phyloP scores from a whole-genome alignment of 2,113 vertebrate species.

The Larimichthys polyactis region DNA sequence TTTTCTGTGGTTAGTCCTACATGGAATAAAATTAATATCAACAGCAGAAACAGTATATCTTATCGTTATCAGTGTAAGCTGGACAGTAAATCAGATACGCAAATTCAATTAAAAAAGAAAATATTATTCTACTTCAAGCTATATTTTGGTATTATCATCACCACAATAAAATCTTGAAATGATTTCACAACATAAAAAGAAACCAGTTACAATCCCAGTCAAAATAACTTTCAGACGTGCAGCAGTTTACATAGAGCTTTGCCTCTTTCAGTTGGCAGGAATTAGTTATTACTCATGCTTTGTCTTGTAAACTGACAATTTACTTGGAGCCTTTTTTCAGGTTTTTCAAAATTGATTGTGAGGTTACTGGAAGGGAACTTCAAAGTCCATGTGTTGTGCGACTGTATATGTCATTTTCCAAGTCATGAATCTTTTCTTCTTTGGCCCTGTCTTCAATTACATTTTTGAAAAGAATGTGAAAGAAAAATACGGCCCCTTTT shows the following conservation, averaged over 20 bases:
- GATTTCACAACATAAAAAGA: background rate
- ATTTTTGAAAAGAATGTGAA: conserved; percentile 8
- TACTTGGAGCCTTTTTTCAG: conserved; percentile 23
- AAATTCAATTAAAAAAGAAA: background rate
- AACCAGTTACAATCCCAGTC: background rate
- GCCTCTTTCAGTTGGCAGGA: conserved; percentile 41
- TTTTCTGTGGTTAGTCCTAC: background rate
- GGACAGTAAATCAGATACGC: background rate
- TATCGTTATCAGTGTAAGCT: too few relatives aligned
- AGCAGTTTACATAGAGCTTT: conserved; percentile 25
- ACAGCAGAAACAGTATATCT: background rate
- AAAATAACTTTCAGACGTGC: conserved; percentile 54
- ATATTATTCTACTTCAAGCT: background rate
- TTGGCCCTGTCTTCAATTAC: conserved; percentile 28
- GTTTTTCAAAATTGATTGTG: conserved; percentile 57
- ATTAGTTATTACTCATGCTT: conserved; percentile 42
- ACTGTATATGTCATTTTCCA: conserved; percentile 39
- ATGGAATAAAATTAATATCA: background rate
- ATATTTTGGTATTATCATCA: conserved; percentile 10
- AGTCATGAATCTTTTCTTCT: conserved; percentile 31
- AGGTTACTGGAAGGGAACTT: conserved; percentile 51
- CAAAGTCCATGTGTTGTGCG: conserved; percentile 33
- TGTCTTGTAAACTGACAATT: conserved; percentile 58
- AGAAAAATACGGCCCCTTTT: conserved; percentile 2
- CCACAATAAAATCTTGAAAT: conserved; percentile 4